These are phyloP conservation scores for Chironex yamaguchii DNA, from an alignment of 30 jellyfish, hydroid and myxozoan species.

Conservation along the genomic window DNA sequence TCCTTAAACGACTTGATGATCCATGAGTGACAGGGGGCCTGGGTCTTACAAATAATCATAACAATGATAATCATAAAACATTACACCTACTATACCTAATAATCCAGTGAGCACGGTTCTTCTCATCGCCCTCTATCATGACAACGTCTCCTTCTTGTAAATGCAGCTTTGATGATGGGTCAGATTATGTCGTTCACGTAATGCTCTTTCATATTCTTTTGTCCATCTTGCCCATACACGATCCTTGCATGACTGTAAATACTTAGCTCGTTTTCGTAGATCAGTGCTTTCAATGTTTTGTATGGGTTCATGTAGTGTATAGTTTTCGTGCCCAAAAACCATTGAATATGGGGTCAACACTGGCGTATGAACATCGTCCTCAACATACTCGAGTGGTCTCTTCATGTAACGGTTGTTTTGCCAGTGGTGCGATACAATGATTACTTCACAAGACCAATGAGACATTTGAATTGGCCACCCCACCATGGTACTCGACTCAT, in stretches of 20 bases:
- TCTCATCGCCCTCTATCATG: too few relatives aligned
- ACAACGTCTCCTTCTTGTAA: too few relatives aligned
- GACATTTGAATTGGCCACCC: constrained; percentile 83
- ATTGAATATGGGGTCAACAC: constrained; percentile 63
- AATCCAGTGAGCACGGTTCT: too few relatives aligned
- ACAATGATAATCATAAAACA: neutral
- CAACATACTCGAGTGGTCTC: constrained; percentile 71
- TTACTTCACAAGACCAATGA: constrained; percentile 73
- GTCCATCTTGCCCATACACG: too few relatives aligned
- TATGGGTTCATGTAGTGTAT: constrained; percentile 52
- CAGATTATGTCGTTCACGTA: too few relatives aligned
- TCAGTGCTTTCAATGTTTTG: constrained; percentile 56
- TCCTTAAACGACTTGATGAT: constrained; percentile 55
- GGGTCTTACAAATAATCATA: neutral
- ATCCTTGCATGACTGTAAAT: constrained; percentile 61
- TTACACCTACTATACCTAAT: too few relatives aligned
- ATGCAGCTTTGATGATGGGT: too few relatives aligned
- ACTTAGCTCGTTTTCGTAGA: constrained; percentile 65
- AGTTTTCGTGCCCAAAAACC: constrained; percentile 51
- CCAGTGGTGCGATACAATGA: constrained; percentile 65
- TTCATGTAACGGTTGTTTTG: constrained; percentile 21
- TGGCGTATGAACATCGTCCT: constrained; percentile 72
- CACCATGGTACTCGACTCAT: constrained; percentile 77
- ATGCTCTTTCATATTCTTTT: too few relatives aligned
- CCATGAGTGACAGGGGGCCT: constrained; percentile 26